Evolutionary conservation across 2,113 vertebrate species (phyloP), one percentile per base, ranked within the genome.

Genomic region (Catharus fuscescens): DNA sequence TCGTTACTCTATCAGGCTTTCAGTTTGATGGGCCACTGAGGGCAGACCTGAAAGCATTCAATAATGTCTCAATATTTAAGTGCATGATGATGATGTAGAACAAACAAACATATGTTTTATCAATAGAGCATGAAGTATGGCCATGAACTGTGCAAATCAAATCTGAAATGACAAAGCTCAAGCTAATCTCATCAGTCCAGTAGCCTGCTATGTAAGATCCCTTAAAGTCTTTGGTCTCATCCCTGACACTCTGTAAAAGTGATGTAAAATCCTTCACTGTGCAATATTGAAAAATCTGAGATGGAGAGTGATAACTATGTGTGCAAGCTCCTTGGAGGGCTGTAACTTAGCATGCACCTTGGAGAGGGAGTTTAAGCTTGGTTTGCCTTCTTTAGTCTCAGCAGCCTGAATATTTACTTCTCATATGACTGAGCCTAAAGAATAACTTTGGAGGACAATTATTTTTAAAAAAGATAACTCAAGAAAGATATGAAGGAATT

Each of bases 41-140:
- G 93, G 92, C 87, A 95, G 95, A 78, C 64, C n/a, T 89, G 83
- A 96, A 96, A 96, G 86, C 91, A 90, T 78, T 97, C 96, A 91
- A 89, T 93, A 96, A 26, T 40, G 14, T 86, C 92, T 97, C 57
- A 6, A 86, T 84, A 94, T 93, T 94, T 96, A 95, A 97, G 93
- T 95, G 73, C 80, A 76, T 93, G 94, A 93, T 88, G 88, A 65
- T 90, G 79, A 57, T 54, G 42, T 18, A 80, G 48, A 64, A 80
- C 59, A 89, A 95, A 87, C 25, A 71, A 88, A 93, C 77, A 44
- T 93, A 97, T 94, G 53, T 67, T 95, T 96, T 94, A 93, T 84
- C 93, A 82, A 84, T 91, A 86, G 50, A 79, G 42, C 57, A 88
- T 79, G 36, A 78, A 92, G 57, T 32, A 69, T 34, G 29, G 67